Conservation (phyloP, 2,113 vertebrate species). For the Chascanopsetta lugubris region DNA sequence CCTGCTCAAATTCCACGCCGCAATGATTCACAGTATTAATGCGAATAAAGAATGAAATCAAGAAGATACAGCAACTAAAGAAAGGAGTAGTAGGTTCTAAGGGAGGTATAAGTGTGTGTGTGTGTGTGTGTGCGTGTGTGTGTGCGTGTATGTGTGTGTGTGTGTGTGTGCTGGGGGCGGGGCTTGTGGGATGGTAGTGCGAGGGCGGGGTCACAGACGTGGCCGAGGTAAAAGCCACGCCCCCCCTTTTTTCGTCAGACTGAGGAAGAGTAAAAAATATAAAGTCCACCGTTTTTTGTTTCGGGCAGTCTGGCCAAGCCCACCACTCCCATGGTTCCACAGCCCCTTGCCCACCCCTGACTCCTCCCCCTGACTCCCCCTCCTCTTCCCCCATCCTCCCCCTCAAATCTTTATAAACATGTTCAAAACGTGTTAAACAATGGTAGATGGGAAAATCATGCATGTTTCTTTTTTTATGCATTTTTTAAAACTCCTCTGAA, state of each 20-base stretch:
- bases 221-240: constrained; percentile 38
- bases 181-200: constrained; percentile 54
- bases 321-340: constrained; percentile 46
- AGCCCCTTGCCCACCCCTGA: constrained; percentile 31
- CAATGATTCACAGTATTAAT: constrained; percentile 82
- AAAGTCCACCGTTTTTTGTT: constrained; percentile 58
- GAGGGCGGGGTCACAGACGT: constrained; percentile 54
- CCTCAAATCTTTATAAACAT: constrained; percentile 78
- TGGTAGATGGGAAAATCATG: constrained; percentile 96
- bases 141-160: constrained; percentile 26
- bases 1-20: constrained; percentile 71
- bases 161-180: constrained; percentile 29
- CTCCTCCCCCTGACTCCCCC: constrained; percentile 11
- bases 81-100: constrained; percentile 61
- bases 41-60: constrained; percentile 77
- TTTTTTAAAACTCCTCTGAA: constrained; percentile 71
- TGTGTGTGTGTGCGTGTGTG: constrained; percentile 10
- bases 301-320: constrained; percentile 57
- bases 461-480: constrained; percentile 79
- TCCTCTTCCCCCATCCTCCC: constrained; percentile 61
- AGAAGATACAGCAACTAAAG: constrained; percentile 76
- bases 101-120: constrained; percentile 31
- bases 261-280: constrained; percentile 75
- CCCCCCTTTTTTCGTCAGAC: constrained; percentile 53
- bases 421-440: constrained; percentile 94